Conservation (phyloP, 1,140 invertebrate genomes). For the Drosophila saltans region DNA sequence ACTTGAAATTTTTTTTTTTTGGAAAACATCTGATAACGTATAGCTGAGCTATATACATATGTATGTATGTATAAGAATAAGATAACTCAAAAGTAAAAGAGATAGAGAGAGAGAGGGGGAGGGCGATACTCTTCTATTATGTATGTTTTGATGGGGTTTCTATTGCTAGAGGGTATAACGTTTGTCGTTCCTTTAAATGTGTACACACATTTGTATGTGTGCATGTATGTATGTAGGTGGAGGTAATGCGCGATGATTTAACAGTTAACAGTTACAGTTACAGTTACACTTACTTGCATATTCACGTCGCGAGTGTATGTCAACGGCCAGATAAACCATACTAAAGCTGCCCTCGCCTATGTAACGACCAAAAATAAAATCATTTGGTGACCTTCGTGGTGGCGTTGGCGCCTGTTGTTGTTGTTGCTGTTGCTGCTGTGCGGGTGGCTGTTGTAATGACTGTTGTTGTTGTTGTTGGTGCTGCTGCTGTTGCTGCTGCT, state of each 20-base stretch:
- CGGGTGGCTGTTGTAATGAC: conserved; percentile 24
- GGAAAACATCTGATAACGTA: too few species aligned
- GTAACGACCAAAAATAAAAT: conserved; percentile 97
- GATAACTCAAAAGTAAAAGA: too few species aligned
- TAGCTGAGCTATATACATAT: too few species aligned
- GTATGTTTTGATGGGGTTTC: too few species aligned
- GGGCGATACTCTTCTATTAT: too few species aligned
- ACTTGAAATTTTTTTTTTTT: too few species aligned
- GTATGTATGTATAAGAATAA: too few species aligned
- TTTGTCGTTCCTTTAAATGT: too few species aligned
- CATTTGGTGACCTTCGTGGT: conserved; percentile 90
- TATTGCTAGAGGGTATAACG: too few species aligned
- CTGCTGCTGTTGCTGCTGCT: conserved; percentile 18
- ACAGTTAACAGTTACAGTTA: neutral
- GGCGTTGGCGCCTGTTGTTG: conserved; percentile 79
- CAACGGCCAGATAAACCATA: conserved; percentile 96
- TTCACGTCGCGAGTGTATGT: conserved; percentile 93
- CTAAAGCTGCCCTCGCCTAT: conserved; percentile 99
- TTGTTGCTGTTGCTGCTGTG: conserved; percentile 27
- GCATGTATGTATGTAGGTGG: neutral
- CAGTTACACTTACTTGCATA: conserved; percentile 93
- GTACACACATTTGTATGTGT: too few species aligned
- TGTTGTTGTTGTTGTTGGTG: conserved; percentile 44
- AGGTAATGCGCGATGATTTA: neutral
- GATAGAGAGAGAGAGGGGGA: too few species aligned